phyloP scores from a whole-genome alignment of 2,113 vertebrate genomes.

The Ciconia boyciana region DNA sequence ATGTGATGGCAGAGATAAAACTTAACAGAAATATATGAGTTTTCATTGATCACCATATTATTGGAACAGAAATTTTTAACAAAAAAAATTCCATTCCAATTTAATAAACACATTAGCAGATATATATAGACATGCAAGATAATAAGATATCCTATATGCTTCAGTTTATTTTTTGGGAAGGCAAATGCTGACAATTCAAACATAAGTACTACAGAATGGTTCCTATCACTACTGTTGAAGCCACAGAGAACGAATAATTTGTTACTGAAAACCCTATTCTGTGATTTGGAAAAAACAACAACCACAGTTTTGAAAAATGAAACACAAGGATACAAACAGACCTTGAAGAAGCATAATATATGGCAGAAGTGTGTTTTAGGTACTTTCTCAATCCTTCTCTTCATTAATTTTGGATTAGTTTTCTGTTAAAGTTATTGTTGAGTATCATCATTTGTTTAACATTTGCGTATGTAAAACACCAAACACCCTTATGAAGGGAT shows the following conservation, averaged over 20 bases:
- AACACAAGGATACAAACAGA: neutral
- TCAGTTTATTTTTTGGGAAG: neutral
- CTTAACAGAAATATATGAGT: neutral
- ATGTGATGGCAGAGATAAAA: neutral
- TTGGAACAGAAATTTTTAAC: neutral
- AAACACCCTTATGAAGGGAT: neutral
- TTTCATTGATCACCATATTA: neutral
- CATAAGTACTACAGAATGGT: neutral
- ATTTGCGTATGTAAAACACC: conserved; percentile 1
- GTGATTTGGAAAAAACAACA: neutral
- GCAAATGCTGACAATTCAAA: neutral
- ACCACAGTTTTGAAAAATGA: neutral
- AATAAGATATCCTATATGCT: neutral
- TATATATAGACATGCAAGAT: neutral
- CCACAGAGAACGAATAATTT: neutral
- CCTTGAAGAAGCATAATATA: neutral
- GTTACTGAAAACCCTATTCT: neutral
- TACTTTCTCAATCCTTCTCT: conserved; percentile 12
- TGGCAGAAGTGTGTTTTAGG: neutral
- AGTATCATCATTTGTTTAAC: conserved; percentile 52
- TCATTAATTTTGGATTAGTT: conserved; percentile 59
- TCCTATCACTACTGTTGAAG: neutral
- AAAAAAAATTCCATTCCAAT: neutral
- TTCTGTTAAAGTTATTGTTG: conserved; percentile 50
- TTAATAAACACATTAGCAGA: neutral